Conservation (phyloP, 2,113 vertebrate genomes). For the Sorex araneus region DNA sequence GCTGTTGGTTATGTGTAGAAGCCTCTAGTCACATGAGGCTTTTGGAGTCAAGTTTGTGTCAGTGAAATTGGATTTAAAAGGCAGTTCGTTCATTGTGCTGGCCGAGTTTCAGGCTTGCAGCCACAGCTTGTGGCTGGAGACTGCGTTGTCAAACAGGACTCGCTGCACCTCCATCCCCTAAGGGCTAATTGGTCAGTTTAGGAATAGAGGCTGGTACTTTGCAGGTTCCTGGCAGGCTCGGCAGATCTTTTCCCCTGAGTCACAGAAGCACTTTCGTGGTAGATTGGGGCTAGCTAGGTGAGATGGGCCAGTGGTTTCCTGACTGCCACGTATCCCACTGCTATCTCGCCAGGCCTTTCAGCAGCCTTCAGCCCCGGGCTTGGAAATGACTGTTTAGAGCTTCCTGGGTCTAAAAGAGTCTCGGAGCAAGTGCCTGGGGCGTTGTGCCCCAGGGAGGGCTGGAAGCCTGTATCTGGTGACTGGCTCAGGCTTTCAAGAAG, state of each 20-base stretch:
- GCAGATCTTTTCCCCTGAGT: not conserved
- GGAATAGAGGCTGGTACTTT: not conserved
- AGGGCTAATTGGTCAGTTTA: not conserved
- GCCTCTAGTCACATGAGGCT: too few species aligned
- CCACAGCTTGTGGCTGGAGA: not conserved
- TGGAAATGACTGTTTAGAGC: too few species aligned
- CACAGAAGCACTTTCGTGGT: not conserved
- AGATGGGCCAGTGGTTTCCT: not conserved
- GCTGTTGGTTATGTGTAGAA: too few species aligned
- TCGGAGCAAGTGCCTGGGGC: too few species aligned
- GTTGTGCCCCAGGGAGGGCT: too few species aligned
- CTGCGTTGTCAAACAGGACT: not conserved
- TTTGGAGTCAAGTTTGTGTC: not conserved
- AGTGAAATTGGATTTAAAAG: not conserved
- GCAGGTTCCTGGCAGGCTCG: too few species aligned
- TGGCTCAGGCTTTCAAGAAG: not conserved
- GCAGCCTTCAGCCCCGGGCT: too few species aligned
- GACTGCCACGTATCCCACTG: too few species aligned
- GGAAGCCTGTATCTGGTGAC: not conserved
- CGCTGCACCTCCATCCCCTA: not conserved
- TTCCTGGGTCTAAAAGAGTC: too few species aligned
- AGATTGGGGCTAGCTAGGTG: too few species aligned
- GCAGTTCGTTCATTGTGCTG: accelerated
- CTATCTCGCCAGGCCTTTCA: too few species aligned
- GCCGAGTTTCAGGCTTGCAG: not conserved